Percentiles rank a stretch among this genome's conserved stretches.
Evolutionary conservation across 2,113 vertebrate species (phyloP).

Genomic region (Sebastes schlegelii): DNA sequence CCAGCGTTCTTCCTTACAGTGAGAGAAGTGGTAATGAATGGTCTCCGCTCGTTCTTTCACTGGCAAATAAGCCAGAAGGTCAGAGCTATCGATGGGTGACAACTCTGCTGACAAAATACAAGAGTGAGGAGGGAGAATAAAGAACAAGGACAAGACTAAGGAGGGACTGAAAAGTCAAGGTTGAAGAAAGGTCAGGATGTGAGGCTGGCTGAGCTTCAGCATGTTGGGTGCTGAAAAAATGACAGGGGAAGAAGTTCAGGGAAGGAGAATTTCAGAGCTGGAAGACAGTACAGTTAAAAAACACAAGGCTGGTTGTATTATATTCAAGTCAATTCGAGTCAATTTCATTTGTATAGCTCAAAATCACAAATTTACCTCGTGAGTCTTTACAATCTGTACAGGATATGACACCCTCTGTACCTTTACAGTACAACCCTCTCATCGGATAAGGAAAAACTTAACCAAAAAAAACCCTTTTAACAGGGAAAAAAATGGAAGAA

Average conservation of each 20-base stretch:
- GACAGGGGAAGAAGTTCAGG: background rate
- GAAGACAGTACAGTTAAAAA: background rate
- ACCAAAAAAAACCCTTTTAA: too few relatives aligned
- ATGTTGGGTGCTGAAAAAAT: background rate
- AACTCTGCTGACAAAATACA: conserved; percentile 26
- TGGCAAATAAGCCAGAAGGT: conserved; percentile 52
- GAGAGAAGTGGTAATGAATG: background rate
- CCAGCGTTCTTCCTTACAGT: background rate
- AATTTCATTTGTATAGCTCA: too few relatives aligned
- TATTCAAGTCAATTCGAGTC: too few relatives aligned
- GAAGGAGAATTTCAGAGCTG: background rate
- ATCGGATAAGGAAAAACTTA: too few relatives aligned
- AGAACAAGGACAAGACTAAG: conserved; percentile 18
- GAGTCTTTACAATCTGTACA: too few relatives aligned
- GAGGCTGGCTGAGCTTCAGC: background rate
- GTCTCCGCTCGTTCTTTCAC: background rate
- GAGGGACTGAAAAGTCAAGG: conserved; percentile 33
- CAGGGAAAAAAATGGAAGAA: too few relatives aligned
- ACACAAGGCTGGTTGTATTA: too few relatives aligned
- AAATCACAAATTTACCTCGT: too few relatives aligned
- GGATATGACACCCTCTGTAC: too few relatives aligned
- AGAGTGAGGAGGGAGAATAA: conserved; percentile 9
- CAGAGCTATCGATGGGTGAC: conserved; percentile 43
- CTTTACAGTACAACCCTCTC: too few relatives aligned
- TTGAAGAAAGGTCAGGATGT: conserved; percentile 39